Evolutionary conservation across 2,888 invertebrate species (phyloP).

Genomic region (Hoplodrina blanda): DNA sequence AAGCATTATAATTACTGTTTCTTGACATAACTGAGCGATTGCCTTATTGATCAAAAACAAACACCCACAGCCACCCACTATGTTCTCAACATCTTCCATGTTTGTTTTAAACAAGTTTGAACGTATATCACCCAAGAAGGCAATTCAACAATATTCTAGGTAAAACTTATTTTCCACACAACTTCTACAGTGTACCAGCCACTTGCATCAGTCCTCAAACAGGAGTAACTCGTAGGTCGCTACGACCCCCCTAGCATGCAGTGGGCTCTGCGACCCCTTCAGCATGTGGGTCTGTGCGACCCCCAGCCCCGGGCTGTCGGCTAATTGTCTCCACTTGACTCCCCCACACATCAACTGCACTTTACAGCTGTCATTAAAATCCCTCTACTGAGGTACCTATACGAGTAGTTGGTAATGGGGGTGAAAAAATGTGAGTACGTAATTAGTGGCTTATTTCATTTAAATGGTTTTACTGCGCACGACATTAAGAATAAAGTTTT

Average conservation of each 20-base stretch:
- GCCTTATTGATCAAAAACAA: not conserved
- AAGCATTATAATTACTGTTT: not conserved
- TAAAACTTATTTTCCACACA: slow-evolving; percentile 6
- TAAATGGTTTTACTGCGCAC: not conserved
- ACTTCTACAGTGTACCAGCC: slow-evolving; percentile 11
- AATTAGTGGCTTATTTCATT: slow-evolving; percentile 26
- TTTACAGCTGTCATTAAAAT: slow-evolving; percentile 52
- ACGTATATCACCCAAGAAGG: too few species aligned
- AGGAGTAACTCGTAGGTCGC: slow-evolving; percentile 26
- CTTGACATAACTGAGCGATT: not conserved
- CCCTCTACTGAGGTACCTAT: not conserved
- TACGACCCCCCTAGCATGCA: slow-evolving; percentile 8
- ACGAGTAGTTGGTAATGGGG: slow-evolving; percentile 1
- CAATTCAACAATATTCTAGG: not conserved
- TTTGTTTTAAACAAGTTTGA: too few species aligned
- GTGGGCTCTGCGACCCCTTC: slow-evolving; percentile 21
- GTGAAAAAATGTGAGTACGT: slow-evolving; percentile 2
- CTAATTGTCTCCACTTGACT: slow-evolving; percentile 57
- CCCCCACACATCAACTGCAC: slow-evolving; percentile 40
- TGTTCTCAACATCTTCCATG: too few species aligned
- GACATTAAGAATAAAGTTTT: not conserved
- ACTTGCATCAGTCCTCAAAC: slow-evolving; percentile 19
- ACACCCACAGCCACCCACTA: not conserved
- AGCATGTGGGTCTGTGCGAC: slow-evolving; percentile 6
- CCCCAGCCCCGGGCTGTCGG: slow-evolving; percentile 37